Conservation (phyloP, 2,113 vertebrate species). For the Clarias macrocephalus region DNA sequence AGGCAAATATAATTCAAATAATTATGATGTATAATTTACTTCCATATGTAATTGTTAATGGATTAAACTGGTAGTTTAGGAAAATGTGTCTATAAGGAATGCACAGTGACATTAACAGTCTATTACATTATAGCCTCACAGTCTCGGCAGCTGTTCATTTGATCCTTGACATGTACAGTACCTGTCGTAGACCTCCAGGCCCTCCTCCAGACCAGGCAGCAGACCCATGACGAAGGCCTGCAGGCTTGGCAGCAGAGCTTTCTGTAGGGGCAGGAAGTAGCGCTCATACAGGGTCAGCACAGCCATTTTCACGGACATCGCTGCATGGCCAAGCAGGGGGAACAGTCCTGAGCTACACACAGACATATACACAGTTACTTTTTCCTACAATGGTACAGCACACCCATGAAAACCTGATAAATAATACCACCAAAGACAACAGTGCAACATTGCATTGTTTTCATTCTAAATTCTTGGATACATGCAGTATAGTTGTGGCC, state of each 20-base stretch:
- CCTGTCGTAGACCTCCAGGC: slow-evolving; percentile 94
- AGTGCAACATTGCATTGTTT: not conserved
- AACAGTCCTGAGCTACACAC: slow-evolving; percentile 87
- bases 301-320: slow-evolving; percentile 91
- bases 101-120: no score
- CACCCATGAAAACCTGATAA: not conserved
- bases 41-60: no score
- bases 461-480: not conserved
- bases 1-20: no score
- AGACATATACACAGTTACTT: slow-evolving; percentile 33
- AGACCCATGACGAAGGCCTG: slow-evolving; percentile 93
- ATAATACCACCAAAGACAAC: not conserved
- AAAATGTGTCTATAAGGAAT: not conserved
- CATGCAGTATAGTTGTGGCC: no score
- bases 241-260: slow-evolving; percentile 88
- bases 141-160: not conserved
- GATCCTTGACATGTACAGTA: slow-evolving; percentile 68
- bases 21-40: no score
- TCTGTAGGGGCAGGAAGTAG: slow-evolving; percentile 94
- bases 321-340: slow-evolving; percentile 87
- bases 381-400: not conserved
- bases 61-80: not conserved
- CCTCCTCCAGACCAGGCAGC: slow-evolving; percentile 93
- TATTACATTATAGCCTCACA: not conserved
- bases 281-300: slow-evolving; percentile 91